phyloP scores from a whole-genome alignment of 2,797 vertebrate genomes.

The Tenualosa ilisha region DNA sequence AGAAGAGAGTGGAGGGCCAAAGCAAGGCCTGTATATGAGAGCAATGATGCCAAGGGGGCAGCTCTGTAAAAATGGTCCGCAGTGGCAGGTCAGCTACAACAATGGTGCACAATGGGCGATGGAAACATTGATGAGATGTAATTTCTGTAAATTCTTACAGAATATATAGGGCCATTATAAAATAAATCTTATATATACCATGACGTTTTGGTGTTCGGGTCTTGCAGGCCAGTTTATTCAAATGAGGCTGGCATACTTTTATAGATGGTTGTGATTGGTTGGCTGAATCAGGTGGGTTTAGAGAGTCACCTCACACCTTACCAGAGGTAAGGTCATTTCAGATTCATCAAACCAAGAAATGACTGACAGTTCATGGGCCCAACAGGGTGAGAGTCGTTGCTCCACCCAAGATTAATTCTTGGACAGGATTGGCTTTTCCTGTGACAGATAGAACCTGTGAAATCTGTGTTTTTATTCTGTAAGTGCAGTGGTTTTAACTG shows the following conservation, averaged over 20 bases:
- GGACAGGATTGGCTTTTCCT: conserved; percentile 1
- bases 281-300: conserved; percentile 3
- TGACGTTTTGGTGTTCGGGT: background rate
- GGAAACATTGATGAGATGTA: background rate
- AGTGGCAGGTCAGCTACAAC: background rate
- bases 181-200: background rate
- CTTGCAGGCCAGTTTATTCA: background rate
- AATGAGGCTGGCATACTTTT: background rate
- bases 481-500: background rate
- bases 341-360: conserved; percentile 18
- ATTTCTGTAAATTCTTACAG: background rate
- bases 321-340: conserved; percentile 16
- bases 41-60: background rate
- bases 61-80: background rate
- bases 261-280: conserved; percentile 11
- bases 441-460: background rate
- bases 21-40: background rate
- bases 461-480: background rate
- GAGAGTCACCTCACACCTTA: background rate
- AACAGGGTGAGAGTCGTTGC: conserved; percentile 18
- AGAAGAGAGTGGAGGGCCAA: background rate
- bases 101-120: background rate
- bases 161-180: background rate
- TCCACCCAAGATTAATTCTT: conserved; percentile 21
- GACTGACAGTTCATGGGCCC: conserved; percentile 24